phyloP scores from a whole-genome alignment of 2,888 invertebrate genomes.

The Cephus spinipes region DNA sequence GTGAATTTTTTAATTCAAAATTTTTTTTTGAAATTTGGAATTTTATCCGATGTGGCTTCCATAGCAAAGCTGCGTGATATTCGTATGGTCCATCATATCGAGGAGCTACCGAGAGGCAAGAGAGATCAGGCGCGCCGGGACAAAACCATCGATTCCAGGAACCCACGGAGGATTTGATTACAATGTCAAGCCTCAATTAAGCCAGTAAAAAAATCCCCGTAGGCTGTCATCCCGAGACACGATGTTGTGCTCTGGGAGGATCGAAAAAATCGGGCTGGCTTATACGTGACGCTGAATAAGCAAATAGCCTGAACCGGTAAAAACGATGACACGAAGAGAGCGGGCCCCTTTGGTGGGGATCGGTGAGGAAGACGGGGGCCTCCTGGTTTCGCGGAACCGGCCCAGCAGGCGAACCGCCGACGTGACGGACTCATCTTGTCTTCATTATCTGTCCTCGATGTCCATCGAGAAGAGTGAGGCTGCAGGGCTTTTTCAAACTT shows the following conservation, averaged over 20 bases:
- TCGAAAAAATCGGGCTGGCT: slow-evolving; percentile 28
- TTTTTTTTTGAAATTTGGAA: neutral
- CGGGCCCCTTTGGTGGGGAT: slow-evolving; percentile 7
- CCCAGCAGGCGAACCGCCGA: slow-evolving; percentile 25
- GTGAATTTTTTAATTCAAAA: neutral
- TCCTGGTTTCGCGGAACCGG: slow-evolving; percentile 28
- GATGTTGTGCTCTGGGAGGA: slow-evolving; percentile 13
- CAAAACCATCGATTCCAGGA: slow-evolving; percentile 35
- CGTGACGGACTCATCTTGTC: slow-evolving; percentile 30
- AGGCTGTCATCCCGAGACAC: slow-evolving; percentile 33
- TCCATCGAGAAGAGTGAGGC: slow-evolving; percentile 15
- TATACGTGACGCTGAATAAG: slow-evolving; percentile 32
- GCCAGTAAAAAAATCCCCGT: slow-evolving; percentile 32
- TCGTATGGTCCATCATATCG: neutral
- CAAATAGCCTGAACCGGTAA: slow-evolving; percentile 33
- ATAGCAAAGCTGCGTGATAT: neutral
- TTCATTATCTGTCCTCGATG: slow-evolving; percentile 30
- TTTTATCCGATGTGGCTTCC: neutral
- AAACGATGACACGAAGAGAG: slow-evolving; percentile 30
- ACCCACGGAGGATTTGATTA: slow-evolving; percentile 39
- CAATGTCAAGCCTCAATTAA: slow-evolving; percentile 41
- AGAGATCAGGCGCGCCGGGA: slow-evolving; percentile 17
- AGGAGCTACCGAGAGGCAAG: neutral
- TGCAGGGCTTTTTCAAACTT: slow-evolving; percentile 24
- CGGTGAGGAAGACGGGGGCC: neutral